Percentiles rank a stretch among this genome's conserved stretches.
phyloP scores from a whole-genome alignment of 1,140 invertebrate genomes.

The Lutraria rhynchaena region DNA sequence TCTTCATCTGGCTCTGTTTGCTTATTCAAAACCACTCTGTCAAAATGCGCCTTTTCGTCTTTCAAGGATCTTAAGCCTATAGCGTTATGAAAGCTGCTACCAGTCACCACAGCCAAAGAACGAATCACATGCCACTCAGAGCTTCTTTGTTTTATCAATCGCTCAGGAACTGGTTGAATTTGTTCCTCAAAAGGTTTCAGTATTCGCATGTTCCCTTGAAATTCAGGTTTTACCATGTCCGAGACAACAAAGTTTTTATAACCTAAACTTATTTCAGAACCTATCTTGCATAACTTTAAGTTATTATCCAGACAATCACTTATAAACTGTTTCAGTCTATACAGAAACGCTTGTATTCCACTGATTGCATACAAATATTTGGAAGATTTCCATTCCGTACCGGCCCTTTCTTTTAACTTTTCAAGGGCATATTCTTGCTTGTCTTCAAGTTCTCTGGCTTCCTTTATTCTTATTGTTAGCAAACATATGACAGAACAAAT shows the following conservation, averaged over 20 bases:
- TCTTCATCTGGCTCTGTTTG: neutral
- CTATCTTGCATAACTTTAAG: neutral
- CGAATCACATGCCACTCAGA: slow-evolving; percentile 4
- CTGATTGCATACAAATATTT: slow-evolving; percentile 7
- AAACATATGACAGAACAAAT: no score
- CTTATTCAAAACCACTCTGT: neutral
- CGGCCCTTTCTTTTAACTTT: slow-evolving; percentile 1
- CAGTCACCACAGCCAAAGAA: slow-evolving; percentile 23
- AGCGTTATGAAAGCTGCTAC: slow-evolving; percentile 33
- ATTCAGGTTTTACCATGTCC: neutral
- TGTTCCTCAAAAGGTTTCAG: neutral
- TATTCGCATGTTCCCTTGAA: neutral
- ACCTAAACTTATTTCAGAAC: neutral
- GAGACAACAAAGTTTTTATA: neutral
- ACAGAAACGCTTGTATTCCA: neutral
- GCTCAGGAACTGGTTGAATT: neutral
- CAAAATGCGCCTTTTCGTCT: slow-evolving; percentile 20
- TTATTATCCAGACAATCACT: neutral
- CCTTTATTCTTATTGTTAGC: neutral
- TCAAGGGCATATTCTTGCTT: slow-evolving; percentile 21
- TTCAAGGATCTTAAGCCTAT: slow-evolving; percentile 22
- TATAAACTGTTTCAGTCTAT: slow-evolving; percentile 2
- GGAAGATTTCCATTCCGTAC: neutral
- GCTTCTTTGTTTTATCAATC: neutral
- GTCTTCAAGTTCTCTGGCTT: neutral